Percentiles rank a stretch among this genome's conserved stretches.
These are phyloP conservation scores for Perdita meconis DNA, from an alignment of 2,888 invertebrate genomes.

Conservation along the genomic window DNA sequence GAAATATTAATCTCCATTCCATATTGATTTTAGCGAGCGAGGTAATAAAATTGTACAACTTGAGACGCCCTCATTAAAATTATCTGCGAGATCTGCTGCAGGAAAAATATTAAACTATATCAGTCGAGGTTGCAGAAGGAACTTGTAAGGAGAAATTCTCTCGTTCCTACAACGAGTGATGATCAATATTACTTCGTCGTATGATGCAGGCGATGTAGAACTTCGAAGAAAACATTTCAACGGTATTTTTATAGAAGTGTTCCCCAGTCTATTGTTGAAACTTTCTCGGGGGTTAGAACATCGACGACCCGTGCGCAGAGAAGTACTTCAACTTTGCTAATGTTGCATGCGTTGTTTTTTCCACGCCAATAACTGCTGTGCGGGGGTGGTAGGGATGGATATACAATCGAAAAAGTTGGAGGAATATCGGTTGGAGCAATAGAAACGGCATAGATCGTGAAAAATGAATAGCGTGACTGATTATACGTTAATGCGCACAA, in stretches of 20 bases:
- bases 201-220: slow-evolving; percentile 6
- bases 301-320: neutral
- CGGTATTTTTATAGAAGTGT: slow-evolving; percentile 23
- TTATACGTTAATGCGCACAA: slow-evolving; percentile 1
- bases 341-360: slow-evolving; percentile 15
- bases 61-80: no score
- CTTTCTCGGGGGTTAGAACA: neutral
- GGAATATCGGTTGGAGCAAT: slow-evolving; percentile 2
- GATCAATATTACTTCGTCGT: slow-evolving; percentile 13
- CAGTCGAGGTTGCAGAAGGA: no score
- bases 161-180: neutral
- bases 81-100: no score
- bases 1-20: no score
- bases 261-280: slow-evolving; percentile 37
- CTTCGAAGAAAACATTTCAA: slow-evolving; percentile 17
- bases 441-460: neutral
- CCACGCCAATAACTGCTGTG: slow-evolving; percentile 19
- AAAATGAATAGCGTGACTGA: neutral
- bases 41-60: no score
- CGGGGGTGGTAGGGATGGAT: neutral
- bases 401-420: neutral
- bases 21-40: no score
- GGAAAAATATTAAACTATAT: no score
- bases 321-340: slow-evolving; percentile 32
- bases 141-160: no score